These are phyloP conservation scores for Silurus glanis DNA, from an alignment of 2,113 vertebrate genomes.

Conservation along the genomic window DNA sequence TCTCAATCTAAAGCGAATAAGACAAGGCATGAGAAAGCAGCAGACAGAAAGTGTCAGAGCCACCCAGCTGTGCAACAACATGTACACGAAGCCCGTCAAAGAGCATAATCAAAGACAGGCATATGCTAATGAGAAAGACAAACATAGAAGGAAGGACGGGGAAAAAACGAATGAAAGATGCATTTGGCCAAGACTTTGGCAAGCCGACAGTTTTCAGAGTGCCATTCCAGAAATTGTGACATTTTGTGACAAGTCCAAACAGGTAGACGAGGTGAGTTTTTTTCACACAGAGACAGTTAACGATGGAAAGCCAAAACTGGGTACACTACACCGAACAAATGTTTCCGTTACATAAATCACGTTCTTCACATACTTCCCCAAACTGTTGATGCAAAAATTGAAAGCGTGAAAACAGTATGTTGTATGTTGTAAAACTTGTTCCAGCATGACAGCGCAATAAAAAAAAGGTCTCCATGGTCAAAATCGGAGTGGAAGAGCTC, in stretches of 20 bases:
- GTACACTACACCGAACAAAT: neutral
- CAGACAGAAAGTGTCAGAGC: conserved; percentile 55
- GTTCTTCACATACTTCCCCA: no score
- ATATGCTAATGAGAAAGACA: conserved; percentile 59
- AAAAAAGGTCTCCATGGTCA: neutral
- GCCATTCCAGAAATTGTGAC: conserved; percentile 2
- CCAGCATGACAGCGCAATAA: neutral
- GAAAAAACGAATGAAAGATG: conserved; percentile 14
- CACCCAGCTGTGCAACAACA: conserved; percentile 64
- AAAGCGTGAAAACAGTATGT: no score
- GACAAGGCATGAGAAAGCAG: conserved; percentile 39
- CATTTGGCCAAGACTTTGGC: neutral
- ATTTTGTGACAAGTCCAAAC: conserved; percentile 34
- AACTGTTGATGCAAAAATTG: no score
- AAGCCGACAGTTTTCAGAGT: neutral
- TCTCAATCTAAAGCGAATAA: conserved; percentile 17
- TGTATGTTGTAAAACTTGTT: neutral
- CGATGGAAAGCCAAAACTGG: neutral
- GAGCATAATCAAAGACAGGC: conserved; percentile 52
- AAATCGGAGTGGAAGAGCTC: neutral
- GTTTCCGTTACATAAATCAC: no score
- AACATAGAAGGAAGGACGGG: neutral
- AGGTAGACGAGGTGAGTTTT: conserved; percentile 12
- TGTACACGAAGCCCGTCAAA: conserved; percentile 60
- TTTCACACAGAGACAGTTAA: conserved; percentile 17